Base-by-base conservation (phyloP, 1,140 invertebrate species). In the Aricia agestis region DNA sequence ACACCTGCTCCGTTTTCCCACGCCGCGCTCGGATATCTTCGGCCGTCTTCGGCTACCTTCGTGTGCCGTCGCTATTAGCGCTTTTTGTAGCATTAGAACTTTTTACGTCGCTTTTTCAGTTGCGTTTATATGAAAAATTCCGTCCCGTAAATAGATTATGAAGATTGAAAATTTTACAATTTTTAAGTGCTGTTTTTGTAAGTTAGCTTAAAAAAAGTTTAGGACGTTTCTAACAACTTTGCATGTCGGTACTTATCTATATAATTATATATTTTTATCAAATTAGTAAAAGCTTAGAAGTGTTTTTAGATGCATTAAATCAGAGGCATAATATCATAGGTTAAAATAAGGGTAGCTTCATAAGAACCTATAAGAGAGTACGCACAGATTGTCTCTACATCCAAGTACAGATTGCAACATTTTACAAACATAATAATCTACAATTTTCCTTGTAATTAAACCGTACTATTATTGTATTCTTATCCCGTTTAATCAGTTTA, bases 1-100 rank as follows among this genome's bases (percentile, higher is more conserved):
- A 88, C 89, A 91, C 87, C 89, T 91, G 89, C 89, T 85, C 75
- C 74, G 76, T 84, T 89, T 91, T 90, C 89, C 89, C 87, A 90
- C 87, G 75, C 74, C 68, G 73, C 78, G 75, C 75, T 90, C 88
- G 88, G 80, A 58, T 63, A 57, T 79, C 82, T 87, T 91, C 89
- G 87, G 82, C 36, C 52, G 31, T 18, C 6, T n/a, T 82, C 85
- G 84, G 81, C 65, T 13, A 66, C n/a, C 72, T n/a, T 88, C 86
- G 87, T 73, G 79, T 78, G 18, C 58, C 7, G 58, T 17, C 15
- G 18, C 18, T 59, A 11, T 63, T 63, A 63, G 59, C 17, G 6
- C 59, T 18, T 59, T 59, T 17, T 59, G 45, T 52, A 52, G 11
- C 45, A 52, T 52, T 52, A 52, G 45, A 52, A 52, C 45, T 52